These are phyloP conservation scores for Ctenicera cuprea DNA, from an alignment of 2,888 invertebrate species.

Conservation along the genomic window DNA sequence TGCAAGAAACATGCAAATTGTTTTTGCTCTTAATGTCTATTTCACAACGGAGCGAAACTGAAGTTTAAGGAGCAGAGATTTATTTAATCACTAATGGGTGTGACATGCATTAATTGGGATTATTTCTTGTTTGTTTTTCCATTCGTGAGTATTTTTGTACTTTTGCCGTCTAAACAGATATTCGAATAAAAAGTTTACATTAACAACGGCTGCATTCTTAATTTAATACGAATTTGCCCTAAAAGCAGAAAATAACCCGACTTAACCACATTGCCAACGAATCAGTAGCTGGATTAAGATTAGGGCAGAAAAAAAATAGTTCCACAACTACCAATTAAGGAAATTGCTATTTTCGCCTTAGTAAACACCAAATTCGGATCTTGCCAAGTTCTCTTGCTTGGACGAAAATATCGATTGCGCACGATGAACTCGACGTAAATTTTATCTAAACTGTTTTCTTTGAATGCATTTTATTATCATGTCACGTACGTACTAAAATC, in stretches of 20 bases:
- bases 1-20: constrained; percentile 17
- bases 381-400: not conserved
- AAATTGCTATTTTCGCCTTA: constrained; percentile 23
- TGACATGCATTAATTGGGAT: no score
- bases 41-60: not conserved
- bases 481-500: constrained; percentile 30
- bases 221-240: not conserved
- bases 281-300: constrained; percentile 9
- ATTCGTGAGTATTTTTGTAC: no score
- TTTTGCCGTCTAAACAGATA: no score
- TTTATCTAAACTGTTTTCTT: constrained; percentile 20
- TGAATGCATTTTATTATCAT: constrained; percentile 33
- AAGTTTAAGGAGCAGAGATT: not conserved
- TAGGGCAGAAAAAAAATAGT: constrained; percentile 24
- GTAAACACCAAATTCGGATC: constrained; percentile 25
- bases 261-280: constrained; percentile 10
- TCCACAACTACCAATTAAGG: constrained; percentile 19
- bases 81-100: no score
- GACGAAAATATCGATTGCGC: not conserved
- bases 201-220: no score
- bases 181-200: no score
- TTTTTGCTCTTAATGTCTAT: not conserved
- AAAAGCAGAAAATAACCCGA: not conserved
- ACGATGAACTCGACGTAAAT: not conserved
- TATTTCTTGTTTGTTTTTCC: no score